Base-by-base conservation (phyloP, 2,888 invertebrate species). In the Mechanitis mazaeus region DNA sequence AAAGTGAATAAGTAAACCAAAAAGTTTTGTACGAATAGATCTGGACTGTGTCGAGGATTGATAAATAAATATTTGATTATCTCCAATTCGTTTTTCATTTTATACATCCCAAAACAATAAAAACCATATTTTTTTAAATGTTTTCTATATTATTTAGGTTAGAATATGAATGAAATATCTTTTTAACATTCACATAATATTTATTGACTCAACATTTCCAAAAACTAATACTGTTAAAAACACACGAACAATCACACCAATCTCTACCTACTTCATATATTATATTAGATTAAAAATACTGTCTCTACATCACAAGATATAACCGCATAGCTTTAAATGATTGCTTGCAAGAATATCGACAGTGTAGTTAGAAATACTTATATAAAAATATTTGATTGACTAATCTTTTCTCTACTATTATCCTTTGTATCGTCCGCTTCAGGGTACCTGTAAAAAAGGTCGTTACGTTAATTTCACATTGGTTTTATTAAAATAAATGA, bases 51-150 rank as follows among this genome's bases (percentile, higher is more conserved):
- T 69, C 71, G 72, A 76, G 72, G 73, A 78, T 75, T 77, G 79
- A 81, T 75, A 79, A 80, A 80, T 84, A 84, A 82, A 85, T 78
- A 81, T 81, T 84, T 84, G 74, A 85, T 82, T 84, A 85, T 86
- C 83, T 82, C 79, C 68, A 68, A 61, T 20, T 1, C 31, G 54
- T n/a, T 72, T 70, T 64, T 71, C 73, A 72, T 68, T 42, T 56
- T 42, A 45, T 2, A 45, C 9, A 53, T 45, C 58, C 4, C 42
- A 31, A n/a, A 45, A 7, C 5, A 33, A 42, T 9, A 42, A 42
- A 1, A 42, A 42, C 1, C 11, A 1, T 42, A 20, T 20, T 20
- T 20, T 20, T 20, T 20, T 20, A 20, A 9, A 42, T 42, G 11
- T 42, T 42, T 42, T 42, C 7, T 42, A 9, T 42, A 7, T 42